phyloP scores from a whole-genome alignment of 2,113 vertebrate genomes.

The Craseonycteris thonglongyai region DNA sequence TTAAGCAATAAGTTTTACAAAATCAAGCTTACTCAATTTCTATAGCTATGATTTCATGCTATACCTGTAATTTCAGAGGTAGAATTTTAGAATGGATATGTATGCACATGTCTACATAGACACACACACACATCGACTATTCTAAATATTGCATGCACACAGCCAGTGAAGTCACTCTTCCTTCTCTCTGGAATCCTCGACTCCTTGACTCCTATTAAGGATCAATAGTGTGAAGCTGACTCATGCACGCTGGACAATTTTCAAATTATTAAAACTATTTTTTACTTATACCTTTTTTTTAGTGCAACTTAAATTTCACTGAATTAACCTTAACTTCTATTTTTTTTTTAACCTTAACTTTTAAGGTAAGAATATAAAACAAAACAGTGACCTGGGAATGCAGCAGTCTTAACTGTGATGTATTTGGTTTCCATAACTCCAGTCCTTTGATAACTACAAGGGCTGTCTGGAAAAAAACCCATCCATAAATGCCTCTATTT shows the following conservation, averaged over 20 bases:
- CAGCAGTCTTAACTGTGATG: not conserved
- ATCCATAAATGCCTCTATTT: no score
- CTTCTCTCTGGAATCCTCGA: not conserved
- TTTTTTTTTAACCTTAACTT: slow-evolving; percentile 1
- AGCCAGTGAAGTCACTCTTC: not conserved
- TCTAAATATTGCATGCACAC: not conserved
- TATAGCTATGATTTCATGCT: not conserved
- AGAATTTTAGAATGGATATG: not conserved
- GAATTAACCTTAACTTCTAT: not conserved
- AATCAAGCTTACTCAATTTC: not conserved
- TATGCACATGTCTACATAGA: not conserved
- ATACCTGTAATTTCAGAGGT: not conserved
- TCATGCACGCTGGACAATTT: not conserved
- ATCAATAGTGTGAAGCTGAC: not conserved
- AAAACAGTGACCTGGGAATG: not conserved
- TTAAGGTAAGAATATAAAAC: not conserved
- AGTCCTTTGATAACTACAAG: not conserved
- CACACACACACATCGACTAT: not conserved
- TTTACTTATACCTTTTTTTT: not conserved
- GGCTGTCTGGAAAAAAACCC: no score
- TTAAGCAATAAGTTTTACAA: slow-evolving; percentile 1
- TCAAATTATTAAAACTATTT: slow-evolving; percentile 5
- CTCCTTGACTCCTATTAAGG: not conserved
- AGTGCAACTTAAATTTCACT: not conserved
- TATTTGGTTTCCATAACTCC: not conserved